phyloP scores from a whole-genome alignment of 1,140 invertebrate genomes.

The Psilanteris sp. region DNA sequence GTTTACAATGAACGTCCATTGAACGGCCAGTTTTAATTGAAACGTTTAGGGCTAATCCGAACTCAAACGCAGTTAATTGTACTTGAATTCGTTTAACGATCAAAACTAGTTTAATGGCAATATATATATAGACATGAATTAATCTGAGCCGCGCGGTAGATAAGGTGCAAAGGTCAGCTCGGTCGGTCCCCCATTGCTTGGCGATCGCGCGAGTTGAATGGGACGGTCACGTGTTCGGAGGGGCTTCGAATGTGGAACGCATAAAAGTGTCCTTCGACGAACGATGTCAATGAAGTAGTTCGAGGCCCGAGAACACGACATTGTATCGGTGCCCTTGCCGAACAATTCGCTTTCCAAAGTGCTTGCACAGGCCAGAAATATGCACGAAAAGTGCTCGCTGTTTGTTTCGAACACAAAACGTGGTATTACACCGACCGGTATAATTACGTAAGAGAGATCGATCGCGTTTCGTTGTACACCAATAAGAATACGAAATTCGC shows the following conservation, averaged over 20 bases:
- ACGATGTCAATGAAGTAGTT: constrained; percentile 70
- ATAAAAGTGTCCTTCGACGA: constrained; percentile 68
- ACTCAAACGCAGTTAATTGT: no score
- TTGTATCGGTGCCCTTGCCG: constrained; percentile 46
- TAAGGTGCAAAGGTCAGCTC: constrained; percentile 54
- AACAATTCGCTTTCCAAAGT: constrained; percentile 52
- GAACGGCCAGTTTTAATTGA: no score
- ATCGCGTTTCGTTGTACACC: no score
- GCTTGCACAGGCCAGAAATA: constrained; percentile 33
- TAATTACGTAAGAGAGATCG: no score
- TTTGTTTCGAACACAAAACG: constrained; percentile 3
- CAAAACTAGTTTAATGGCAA: not conserved
- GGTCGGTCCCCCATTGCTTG: constrained; percentile 47
- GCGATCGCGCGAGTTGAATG: constrained; percentile 63
- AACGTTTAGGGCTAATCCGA: no score
- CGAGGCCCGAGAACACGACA: constrained; percentile 51
- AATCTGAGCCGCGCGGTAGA: constrained; percentile 1
- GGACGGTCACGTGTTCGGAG: constrained; percentile 62
- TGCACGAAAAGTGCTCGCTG: constrained; percentile 3
- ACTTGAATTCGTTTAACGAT: not conserved
- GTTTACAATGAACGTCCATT: no score
- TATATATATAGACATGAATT: constrained; percentile 7
- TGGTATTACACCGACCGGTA: no score
- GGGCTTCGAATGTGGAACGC: constrained; percentile 63
- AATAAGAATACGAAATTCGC: no score